These are phyloP conservation scores for Flabesymbios commensalis DNA, from an alignment of 2,888 invertebrate species.

Conservation along the genomic window DNA sequence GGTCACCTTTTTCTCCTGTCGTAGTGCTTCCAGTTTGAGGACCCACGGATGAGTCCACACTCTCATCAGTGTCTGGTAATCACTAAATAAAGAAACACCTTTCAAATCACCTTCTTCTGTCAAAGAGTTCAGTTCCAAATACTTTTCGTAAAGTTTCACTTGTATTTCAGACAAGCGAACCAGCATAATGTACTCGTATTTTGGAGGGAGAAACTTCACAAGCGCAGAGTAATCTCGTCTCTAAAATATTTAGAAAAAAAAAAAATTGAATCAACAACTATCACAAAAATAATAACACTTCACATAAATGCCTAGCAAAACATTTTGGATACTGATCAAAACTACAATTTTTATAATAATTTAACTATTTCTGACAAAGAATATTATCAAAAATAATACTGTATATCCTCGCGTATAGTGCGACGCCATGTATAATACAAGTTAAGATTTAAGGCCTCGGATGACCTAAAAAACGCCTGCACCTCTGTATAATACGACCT, in stretches of 20 bases:
- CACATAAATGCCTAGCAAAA: neutral
- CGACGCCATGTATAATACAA: too few relatives aligned
- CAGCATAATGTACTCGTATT: constrained; percentile 92
- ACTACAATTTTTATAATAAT: neutral
- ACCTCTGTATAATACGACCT: too few relatives aligned
- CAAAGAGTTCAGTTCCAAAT: constrained; percentile 66
- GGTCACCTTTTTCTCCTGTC: constrained; percentile 56
- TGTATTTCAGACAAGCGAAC: constrained; percentile 82
- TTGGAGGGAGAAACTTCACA: constrained; percentile 91
- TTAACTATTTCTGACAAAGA: too few relatives aligned
- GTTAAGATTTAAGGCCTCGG: too few relatives aligned
- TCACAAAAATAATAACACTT: constrained; percentile 1
- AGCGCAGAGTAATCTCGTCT: constrained; percentile 89
- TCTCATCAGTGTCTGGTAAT: constrained; percentile 66
- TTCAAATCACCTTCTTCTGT: neutral
- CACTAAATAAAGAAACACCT: constrained; percentile 64
- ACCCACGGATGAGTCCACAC: constrained; percentile 68
- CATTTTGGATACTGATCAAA: neutral
- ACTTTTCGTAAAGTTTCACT: constrained; percentile 78
- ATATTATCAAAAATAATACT: too few relatives aligned
- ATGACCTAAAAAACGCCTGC: too few relatives aligned
- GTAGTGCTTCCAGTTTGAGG: constrained; percentile 61
- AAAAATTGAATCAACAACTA: neutral
- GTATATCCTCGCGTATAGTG: too few relatives aligned
- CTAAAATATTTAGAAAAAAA: constrained; percentile 39